phyloP scores from a whole-genome alignment of 2,113 vertebrate species.

The Coreoperca whiteheadi region DNA sequence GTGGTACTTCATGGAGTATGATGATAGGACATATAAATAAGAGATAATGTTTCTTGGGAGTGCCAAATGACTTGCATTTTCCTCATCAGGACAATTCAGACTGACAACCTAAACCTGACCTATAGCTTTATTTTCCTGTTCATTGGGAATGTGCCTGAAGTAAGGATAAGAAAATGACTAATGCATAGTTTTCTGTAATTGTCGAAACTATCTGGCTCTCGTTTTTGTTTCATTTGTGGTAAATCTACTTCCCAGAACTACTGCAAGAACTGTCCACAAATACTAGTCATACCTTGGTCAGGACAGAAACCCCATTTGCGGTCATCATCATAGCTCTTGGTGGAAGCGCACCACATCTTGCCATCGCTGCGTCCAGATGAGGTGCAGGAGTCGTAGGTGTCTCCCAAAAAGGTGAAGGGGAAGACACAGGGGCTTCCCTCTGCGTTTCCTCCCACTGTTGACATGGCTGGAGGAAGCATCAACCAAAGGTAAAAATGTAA shows the following conservation, averaged over 20 bases:
- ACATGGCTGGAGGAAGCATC: constrained; percentile 87
- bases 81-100: background rate
- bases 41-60: background rate
- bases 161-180: background rate
- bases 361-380: constrained; percentile 91
- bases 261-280: background rate
- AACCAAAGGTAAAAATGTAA: constrained; percentile 11
- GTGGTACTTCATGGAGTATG: background rate
- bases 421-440: constrained; percentile 94
- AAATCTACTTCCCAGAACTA: background rate
- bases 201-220: background rate
- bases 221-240: background rate
- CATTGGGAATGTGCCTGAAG: background rate
- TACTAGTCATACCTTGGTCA: constrained; percentile 90
- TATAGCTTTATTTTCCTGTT: background rate
- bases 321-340: constrained; percentile 93
- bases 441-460: constrained; percentile 94
- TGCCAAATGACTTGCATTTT: background rate
- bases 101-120: background rate
- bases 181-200: background rate
- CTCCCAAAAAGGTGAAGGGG: constrained; percentile 94
- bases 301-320: constrained; percentile 99
- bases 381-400: constrained; percentile 92
- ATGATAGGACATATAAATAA: background rate
- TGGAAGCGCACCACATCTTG: constrained; percentile 92